Base-by-base conservation (phyloP, 2,888 invertebrate species). In the Acanthosepion esculentum region DNA sequence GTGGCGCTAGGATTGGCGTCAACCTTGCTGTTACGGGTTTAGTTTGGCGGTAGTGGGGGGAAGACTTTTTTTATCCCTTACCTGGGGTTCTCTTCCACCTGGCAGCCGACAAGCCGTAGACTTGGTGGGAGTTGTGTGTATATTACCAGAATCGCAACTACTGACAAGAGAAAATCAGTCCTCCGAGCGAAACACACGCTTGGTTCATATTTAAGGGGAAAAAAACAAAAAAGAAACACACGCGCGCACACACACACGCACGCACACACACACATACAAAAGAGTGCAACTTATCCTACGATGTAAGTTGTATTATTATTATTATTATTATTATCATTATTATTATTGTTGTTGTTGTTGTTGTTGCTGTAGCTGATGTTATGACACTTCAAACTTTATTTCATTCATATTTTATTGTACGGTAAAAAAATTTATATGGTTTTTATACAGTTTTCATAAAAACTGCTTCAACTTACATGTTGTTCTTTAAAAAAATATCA, bases 1-100 rank as follows among this genome's bases (percentile, higher is more conserved):
- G n/a, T 78, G 78, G 78, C 78, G 78, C 78, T 78, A 78, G 78
- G 78, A n/a, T 78, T 78, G 78, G 78, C 78, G 78, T 78, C 78
- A 78, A 78, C 78, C n/a, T 78, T 78, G n/a, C 78, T 78, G 78
- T 78, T 78, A 33, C 78, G 78, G 78, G 78, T 78, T 18, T 78
- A 78, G 78, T 18, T 78, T 78, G n/a, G 78, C 78, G 78, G 78
- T 78, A 78, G 78, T 78, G 78, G 78, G 33, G 33, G 78, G n/a
- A 33, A 33, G n/a, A 78, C 78, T 12, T n/a, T 78, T 78, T 78
- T 78, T 78, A 78, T 78, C 78, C 78, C 78, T 78, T 78, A 78
- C 78, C 78, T 78, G 78, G 78, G 78, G n/a, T n/a, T 78, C n/a
- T 78, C 78, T 78, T 78, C 78, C 78, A 78, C 78, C 78, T 78